Percentiles rank a stretch among this genome's conserved stretches.
These are phyloP conservation scores for Psilopsiagon aurifrons DNA, from an alignment of 2,113 vertebrate genomes.

Conservation along the genomic window DNA sequence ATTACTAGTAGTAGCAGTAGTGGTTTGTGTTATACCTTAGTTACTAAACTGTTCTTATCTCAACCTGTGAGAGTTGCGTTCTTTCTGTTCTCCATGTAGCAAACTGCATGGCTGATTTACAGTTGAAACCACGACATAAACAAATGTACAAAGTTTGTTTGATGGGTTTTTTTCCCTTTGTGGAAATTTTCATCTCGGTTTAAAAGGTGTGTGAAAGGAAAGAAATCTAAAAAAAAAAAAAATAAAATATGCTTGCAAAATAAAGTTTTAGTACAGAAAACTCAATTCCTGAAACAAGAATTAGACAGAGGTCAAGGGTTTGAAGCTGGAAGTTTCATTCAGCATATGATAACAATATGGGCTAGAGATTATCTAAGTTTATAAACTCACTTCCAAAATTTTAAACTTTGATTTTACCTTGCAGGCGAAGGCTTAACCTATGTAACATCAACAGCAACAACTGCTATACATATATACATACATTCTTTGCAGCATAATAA, in stretches of 20 bases:
- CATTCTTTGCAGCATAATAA: not conserved
- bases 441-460: not conserved
- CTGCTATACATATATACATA: not conserved
- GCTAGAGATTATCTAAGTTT: not conserved
- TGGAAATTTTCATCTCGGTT: not conserved
- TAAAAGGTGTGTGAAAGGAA: rapidly evolving
- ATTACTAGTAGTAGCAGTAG: no score
- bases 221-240: not conserved
- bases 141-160: not conserved
- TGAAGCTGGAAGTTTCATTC: not conserved
- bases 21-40: no score
- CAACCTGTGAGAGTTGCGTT: no score
- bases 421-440: not conserved
- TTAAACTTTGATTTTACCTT: not conserved
- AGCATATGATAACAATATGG: not conserved
- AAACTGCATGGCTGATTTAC: no score
- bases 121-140: no score
- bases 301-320: rapidly evolving
- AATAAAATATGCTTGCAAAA: not conserved
- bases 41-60: no score
- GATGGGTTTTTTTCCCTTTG: not conserved
- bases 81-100: no score
- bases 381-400: not conserved
- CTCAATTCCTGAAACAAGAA: not conserved
- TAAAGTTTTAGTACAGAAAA: not conserved